A percentile compares a stretch with the other conserved stretches of the same genome.
These are phyloP conservation scores for Tringa solitaria DNA, from an alignment of 2,113 vertebrate species.

Conservation along the genomic window DNA sequence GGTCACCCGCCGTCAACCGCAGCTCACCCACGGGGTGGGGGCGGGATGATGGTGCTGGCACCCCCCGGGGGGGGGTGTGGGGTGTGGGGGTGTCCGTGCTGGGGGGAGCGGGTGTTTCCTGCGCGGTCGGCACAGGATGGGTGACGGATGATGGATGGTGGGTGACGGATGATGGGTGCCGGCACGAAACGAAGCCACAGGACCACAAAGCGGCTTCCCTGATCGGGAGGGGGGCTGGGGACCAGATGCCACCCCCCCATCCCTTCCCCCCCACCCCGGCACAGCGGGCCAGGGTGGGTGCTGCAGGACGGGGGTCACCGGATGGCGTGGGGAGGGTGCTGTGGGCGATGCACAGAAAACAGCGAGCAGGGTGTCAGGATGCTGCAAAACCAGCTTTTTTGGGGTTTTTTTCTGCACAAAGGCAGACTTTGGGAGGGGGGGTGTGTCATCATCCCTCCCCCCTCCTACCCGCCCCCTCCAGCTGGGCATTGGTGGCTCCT, in stretches of 20 bases:
- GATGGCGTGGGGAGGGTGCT: not conserved
- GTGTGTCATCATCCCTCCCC: no score
- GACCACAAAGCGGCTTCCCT: not conserved
- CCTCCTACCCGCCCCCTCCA: no score
- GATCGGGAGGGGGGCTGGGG: not conserved
- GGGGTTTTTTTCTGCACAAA: not conserved
- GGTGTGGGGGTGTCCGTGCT: not conserved
- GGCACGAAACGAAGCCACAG: accelerated
- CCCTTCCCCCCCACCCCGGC: no score
- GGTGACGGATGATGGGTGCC: no score
- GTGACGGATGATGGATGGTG: no score
- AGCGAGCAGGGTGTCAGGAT: not conserved
- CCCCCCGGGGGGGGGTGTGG: no score
- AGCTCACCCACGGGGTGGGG: not conserved
- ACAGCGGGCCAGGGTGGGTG: not conserved
- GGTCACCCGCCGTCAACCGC: not conserved
- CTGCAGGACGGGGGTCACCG: not conserved
- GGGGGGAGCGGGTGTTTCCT: not conserved
- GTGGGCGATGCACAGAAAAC: not conserved
- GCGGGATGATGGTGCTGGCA: not conserved
- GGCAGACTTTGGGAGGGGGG: not conserved
- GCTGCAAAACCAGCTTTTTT: not conserved
- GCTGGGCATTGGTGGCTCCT: not conserved
- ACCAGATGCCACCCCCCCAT: no score
- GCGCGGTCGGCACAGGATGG: accelerated